Percentiles rank a stretch among this genome's conserved stretches.
phyloP scores from a whole-genome alignment of 2,113 vertebrate species.

The Erythrolamprus reginae region DNA sequence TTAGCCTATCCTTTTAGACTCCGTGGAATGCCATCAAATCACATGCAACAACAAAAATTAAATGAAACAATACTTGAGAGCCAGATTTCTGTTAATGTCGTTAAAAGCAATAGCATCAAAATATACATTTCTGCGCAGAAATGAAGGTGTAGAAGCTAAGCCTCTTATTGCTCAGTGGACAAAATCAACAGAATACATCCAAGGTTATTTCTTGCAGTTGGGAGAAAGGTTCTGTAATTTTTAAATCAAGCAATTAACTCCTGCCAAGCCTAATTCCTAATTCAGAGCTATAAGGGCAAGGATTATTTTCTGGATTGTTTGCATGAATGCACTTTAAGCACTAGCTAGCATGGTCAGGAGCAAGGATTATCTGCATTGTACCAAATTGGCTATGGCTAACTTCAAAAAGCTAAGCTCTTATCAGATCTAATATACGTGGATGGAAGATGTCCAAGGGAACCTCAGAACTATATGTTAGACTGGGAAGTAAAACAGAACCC shows the following conservation, averaged over 20 bases:
- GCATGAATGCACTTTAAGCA: not conserved
- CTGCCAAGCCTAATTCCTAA: not conserved
- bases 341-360: not conserved
- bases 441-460: not conserved
- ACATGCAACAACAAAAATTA: not conserved
- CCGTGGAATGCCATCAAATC: not conserved
- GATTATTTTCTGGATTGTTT: not conserved
- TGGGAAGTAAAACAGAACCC: not conserved
- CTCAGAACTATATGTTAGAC: not conserved
- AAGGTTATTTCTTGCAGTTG: not conserved
- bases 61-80: not conserved
- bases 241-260: not conserved
- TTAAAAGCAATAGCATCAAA: not conserved
- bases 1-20: not conserved
- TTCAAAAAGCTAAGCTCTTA: not conserved
- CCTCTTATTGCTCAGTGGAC: not conserved
- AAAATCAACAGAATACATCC: not conserved
- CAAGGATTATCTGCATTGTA: not conserved
- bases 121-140: not conserved
- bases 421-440: not conserved
- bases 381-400: not conserved
- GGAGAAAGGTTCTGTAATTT: not conserved
- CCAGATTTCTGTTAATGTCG: not conserved
- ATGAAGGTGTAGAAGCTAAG: not conserved
- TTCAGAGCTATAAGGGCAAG: not conserved